Evolutionary conservation across 2,888 invertebrate species (phyloP), one percentile per base, ranked within the genome.

Genomic region (Leptogaster cylindrica): DNA sequence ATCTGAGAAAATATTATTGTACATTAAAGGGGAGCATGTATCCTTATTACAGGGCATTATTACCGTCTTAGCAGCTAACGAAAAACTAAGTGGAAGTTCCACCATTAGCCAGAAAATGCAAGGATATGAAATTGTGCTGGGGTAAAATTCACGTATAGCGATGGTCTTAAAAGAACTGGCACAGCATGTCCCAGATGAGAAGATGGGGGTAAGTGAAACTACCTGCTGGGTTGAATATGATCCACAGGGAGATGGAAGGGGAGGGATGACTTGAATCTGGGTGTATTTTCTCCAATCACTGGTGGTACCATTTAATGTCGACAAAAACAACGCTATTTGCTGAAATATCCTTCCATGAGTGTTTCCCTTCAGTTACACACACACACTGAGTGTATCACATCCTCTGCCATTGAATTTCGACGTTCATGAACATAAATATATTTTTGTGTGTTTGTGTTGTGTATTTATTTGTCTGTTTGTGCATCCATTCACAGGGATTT

Each of bases 221-320:
- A 41, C 41, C 41, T 41, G 41, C 41, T 41, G 41, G 41, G 41
- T 41, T 18, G 41, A 41, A 41, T 41, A 41, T 41, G 6, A 18
- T 18, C 41, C 18, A 10, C n/a, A n/a, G n/a, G n/a, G n/a, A n/a
- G n/a, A n/a, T n/a, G n/a, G n/a, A n/a, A n/a, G n/a, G n/a, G n/a
- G n/a, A n/a, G n/a, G n/a, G n/a, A n/a, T n/a, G 41, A 7, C 16
- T 41, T 14, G 16, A 10, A 18, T 12, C 41, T 41, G 41, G n/a
- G n/a, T n/a, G 41, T 18, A 41, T 41, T 41, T 41, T 41, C 41
- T 41, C 41, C 41, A 41, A 41, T 41, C 41, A 41, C 41, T n/a
- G n/a, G n/a, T 18, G 41, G 14, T 18, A 41, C 16, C 41, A 41
- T 41, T 41, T 41, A 16, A 18, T 41, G 14, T 18, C 14, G 16